Percentiles rank a stretch among this genome's conserved stretches.
These are phyloP conservation scores for Caenorhabditis plicata DNA, from an alignment of 2,888 invertebrate genomes.

Conservation along the genomic window DNA sequence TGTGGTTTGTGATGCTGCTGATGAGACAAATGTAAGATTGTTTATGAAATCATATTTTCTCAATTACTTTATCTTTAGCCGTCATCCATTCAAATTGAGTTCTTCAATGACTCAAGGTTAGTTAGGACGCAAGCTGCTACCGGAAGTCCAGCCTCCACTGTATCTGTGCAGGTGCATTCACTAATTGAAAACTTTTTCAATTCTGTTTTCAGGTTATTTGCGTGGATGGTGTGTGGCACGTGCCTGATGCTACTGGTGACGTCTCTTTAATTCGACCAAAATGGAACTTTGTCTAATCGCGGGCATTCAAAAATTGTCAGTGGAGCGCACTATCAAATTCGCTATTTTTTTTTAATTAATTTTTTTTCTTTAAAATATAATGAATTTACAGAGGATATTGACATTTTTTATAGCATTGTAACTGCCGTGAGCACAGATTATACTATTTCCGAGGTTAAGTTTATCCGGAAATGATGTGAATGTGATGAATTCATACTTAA, in stretches of 20 bases:
- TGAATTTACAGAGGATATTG: too few relatives aligned
- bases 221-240: constrained; percentile 19
- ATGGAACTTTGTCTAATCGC: too few relatives aligned
- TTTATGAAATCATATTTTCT: not conserved
- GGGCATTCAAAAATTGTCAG: too few relatives aligned
- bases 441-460: too few relatives aligned
- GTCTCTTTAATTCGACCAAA: too few relatives aligned
- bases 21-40: constrained; percentile 29
- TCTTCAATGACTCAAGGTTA: constrained; percentile 15
- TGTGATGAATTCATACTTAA: too few relatives aligned
- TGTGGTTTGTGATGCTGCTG: constrained; percentile 33
- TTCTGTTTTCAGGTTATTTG: not conserved
- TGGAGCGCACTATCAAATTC: too few relatives aligned
- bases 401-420: too few relatives aligned
- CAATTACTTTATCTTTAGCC: constrained; percentile 30
- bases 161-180: not conserved
- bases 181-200: not conserved
- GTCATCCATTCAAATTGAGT: constrained; percentile 8
- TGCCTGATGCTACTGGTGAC: constrained; percentile 3
- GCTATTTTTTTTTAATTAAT: too few relatives aligned
- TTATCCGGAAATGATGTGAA: too few relatives aligned
- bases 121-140: constrained; percentile 5
- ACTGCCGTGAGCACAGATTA: too few relatives aligned
- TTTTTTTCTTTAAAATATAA: too few relatives aligned
- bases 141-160: constrained; percentile 5